phyloP scores from a whole-genome alignment of 2,113 vertebrate genomes.

The Myxocyprinus asiaticus region DNA sequence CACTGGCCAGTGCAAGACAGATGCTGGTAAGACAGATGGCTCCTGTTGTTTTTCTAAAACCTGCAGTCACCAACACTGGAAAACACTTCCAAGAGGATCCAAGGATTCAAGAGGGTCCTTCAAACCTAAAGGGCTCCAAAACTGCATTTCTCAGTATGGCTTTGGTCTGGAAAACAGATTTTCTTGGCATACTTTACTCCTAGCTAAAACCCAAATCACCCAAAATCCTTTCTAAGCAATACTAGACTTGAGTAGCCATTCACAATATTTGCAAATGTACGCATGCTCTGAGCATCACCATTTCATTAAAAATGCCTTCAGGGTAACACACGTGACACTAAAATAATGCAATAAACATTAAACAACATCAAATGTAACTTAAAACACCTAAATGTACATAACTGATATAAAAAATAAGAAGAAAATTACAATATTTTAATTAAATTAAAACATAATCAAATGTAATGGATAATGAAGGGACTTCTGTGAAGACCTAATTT shows the following conservation, averaged over 20 bases:
- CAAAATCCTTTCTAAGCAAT: background rate
- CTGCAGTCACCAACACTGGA: slow-evolving; percentile 16
- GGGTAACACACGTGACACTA: too few relatives aligned
- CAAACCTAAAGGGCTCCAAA: slow-evolving; percentile 13
- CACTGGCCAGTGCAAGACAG: slow-evolving; percentile 1
- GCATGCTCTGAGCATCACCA: background rate
- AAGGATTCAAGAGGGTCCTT: slow-evolving; percentile 5
- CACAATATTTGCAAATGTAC: background rate
- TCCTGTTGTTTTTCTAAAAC: background rate
- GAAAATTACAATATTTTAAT: too few relatives aligned
- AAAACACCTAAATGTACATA: too few relatives aligned
- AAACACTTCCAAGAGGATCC: background rate
- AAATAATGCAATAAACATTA: too few relatives aligned
- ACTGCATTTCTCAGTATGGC: background rate
- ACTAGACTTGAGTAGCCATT: background rate
- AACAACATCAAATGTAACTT: too few relatives aligned
- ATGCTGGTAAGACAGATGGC: background rate
- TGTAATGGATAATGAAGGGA: too few relatives aligned
- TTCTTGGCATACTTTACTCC: background rate
- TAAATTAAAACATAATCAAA: too few relatives aligned
- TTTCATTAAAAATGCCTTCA: background rate
- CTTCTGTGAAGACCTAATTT: slow-evolving; percentile 6
- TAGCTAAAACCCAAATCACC: background rate
- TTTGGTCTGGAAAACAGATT: background rate
- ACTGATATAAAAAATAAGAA: too few relatives aligned